Percentiles rank a stretch among this genome's conserved stretches.
Conservation (phyloP, 2,113 vertebrate species). For the Melanerpes aurifrons region DNA sequence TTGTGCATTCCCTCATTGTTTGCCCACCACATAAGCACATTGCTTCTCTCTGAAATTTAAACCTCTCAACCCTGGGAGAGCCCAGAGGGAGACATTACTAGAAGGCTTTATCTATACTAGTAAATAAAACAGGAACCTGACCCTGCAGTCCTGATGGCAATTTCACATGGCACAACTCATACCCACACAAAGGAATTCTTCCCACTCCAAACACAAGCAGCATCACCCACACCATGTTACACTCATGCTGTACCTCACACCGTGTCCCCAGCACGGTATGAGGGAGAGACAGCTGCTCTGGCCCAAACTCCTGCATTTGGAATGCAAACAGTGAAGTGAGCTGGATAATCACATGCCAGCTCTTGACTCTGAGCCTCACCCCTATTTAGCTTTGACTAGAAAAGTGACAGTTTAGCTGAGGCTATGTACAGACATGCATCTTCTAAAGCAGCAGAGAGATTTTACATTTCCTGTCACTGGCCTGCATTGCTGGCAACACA, state of each 20-base stretch:
- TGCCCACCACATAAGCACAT: neutral
- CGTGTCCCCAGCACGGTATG: neutral
- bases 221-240: neutral
- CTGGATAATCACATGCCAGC: neutral
- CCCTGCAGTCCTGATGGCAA: neutral
- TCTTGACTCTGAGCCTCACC: neutral
- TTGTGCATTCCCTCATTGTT: neutral
- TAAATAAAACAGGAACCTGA: neutral
- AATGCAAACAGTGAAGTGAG: neutral
- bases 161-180: neutral
- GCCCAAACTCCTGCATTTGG: neutral
- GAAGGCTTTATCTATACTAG: neutral
- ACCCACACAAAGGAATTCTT: neutral
- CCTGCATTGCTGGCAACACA: neutral
- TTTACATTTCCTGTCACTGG: neutral
- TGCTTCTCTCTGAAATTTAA: neutral
- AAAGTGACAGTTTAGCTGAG: neutral
- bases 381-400: neutral
- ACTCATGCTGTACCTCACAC: neutral
- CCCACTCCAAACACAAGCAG: neutral
- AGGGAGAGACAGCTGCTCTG: neutral
- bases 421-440: neutral
- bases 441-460: neutral
- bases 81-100: neutral
- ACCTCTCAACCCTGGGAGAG: neutral